Base-by-base conservation (phyloP, 2,113 vertebrate genomes). In the Thunnus thynnus region DNA sequence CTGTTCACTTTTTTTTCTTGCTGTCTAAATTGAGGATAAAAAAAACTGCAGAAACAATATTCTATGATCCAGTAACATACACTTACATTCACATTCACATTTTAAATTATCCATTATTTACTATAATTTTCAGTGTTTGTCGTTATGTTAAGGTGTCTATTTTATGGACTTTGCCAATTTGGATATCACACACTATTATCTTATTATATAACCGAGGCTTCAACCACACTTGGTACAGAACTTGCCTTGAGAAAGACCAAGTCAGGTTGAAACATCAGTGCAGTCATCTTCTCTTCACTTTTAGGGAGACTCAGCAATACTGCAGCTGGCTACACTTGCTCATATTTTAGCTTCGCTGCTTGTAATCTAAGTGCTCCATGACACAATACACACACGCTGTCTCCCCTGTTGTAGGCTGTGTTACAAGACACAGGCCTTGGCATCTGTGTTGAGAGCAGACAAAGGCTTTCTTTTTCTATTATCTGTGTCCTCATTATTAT, bases 401-500 rank as follows among this genome's bases (percentile, higher is more conserved):
- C 57, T 85, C 36, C 77, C 57, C 75, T 32, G 12, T 51, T 71
- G 57, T 72, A 47, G 30, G 22, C 70, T 48, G 55, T 41, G 32
- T 72, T 80, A 64, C 25, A 69, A 83, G 58, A 75, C 71, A 68
- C 52, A 17, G 63, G 73, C 41, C 64, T 63, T 75, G 32, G 76
- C 61, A 73, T 86, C 81, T 76, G 77, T 80, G 82, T 74, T 51
- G 62, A 55, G 55, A 78, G 55, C 72, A 86, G 78, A 89, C 61
- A 74, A 74, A 80, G 68, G 71, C 70, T 83, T 84, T 87, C 78
- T 76, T 46, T 86, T 83, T 71, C 62, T 22, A 88, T 89, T 90
- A 87, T 88, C 76, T 85, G 80, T 88, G 76, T 85, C 85, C 86
- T 92, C 87, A 87, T 92, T 91, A 90, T 91, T 87, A 76, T 56